These are phyloP conservation scores for Pseudorasbora parva DNA, from an alignment of 2,113 vertebrate genomes.

Conservation along the genomic window DNA sequence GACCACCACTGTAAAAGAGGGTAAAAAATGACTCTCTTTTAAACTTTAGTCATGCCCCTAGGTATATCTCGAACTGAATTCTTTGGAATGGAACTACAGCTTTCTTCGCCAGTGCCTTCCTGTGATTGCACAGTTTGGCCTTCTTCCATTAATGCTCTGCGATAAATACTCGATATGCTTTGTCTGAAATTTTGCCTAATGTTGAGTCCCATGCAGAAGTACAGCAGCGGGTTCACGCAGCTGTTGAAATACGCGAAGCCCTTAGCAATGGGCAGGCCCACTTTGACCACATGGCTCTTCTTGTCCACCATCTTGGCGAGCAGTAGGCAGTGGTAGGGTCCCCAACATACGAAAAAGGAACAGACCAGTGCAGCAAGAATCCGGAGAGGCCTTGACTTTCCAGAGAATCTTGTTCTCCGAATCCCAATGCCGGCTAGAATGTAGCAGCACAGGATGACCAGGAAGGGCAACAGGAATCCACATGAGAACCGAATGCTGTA, in stretches of 20 bases:
- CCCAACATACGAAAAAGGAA: conserved; percentile 81
- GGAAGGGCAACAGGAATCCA: conserved; percentile 76
- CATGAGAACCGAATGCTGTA: conserved; percentile 73
- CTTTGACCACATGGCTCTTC: conserved; percentile 62
- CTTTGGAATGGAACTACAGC: conserved; percentile 8
- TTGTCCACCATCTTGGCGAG: conserved; percentile 73
- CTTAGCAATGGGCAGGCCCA: conserved; percentile 66
- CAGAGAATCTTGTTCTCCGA: conserved; percentile 60
- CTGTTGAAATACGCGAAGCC: conserved; percentile 78
- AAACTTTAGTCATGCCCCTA: neutral
- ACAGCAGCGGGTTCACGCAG: conserved; percentile 79
- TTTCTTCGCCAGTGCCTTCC: conserved; percentile 40
- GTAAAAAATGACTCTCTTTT: neutral
- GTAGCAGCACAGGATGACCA: conserved; percentile 75
- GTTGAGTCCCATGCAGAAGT: conserved; percentile 78
- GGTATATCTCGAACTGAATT: neutral
- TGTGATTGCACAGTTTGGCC: conserved; percentile 54
- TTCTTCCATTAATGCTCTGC: conserved; percentile 66
- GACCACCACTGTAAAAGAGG: neutral
- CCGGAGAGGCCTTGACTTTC: conserved; percentile 70
- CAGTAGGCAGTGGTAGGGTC: conserved; percentile 76
- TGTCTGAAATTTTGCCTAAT: conserved; percentile 58
- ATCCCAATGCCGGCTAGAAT: conserved; percentile 66
- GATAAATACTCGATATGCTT: conserved; percentile 64
- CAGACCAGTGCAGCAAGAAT: conserved; percentile 68